phyloP scores from a whole-genome alignment of 1,140 invertebrate genomes.

The Apis florea region DNA sequence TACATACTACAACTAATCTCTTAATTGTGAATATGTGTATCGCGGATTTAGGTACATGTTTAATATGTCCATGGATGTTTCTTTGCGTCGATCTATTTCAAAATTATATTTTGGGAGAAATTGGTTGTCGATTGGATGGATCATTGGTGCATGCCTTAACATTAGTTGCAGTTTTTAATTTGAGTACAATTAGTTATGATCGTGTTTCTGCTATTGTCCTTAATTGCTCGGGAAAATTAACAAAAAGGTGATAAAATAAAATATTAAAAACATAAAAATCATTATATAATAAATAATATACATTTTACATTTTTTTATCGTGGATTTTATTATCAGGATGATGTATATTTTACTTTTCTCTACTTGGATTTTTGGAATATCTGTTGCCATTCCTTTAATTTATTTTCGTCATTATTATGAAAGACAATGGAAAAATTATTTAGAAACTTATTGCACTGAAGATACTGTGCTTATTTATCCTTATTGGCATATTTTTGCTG shows the following conservation, averaged over 20 bases:
- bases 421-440: slow-evolving; percentile 85
- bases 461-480: slow-evolving; percentile 82
- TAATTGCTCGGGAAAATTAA: slow-evolving; percentile 85
- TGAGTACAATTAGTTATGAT: slow-evolving; percentile 91
- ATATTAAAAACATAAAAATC: background rate
- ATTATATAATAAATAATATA: background rate
- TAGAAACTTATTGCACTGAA: slow-evolving; percentile 86
- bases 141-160: slow-evolving; percentile 85
- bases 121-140: slow-evolving; percentile 86
- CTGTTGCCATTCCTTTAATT: slow-evolving; percentile 84
- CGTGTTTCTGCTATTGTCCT: slow-evolving; percentile 89
- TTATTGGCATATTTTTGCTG: slow-evolving; percentile 88
- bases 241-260: slow-evolving; percentile 72
- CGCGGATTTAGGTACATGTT: slow-evolving; percentile 87
- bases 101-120: slow-evolving; percentile 86
- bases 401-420: slow-evolving; percentile 85
- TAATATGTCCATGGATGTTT: slow-evolving; percentile 88
- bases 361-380: slow-evolving; percentile 85
- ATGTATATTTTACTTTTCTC: slow-evolving; percentile 83
- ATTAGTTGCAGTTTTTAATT: slow-evolving; percentile 87
- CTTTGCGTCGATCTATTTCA: slow-evolving; percentile 87
- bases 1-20: slow-evolving; percentile 89
- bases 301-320: slow-evolving; percentile 5
- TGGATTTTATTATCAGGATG: slow-evolving; percentile 48
- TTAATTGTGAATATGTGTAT: slow-evolving; percentile 90